Evolutionary conservation across 2,888 invertebrate species (phyloP).

Genomic region (Heliconius charithonia): DNA sequence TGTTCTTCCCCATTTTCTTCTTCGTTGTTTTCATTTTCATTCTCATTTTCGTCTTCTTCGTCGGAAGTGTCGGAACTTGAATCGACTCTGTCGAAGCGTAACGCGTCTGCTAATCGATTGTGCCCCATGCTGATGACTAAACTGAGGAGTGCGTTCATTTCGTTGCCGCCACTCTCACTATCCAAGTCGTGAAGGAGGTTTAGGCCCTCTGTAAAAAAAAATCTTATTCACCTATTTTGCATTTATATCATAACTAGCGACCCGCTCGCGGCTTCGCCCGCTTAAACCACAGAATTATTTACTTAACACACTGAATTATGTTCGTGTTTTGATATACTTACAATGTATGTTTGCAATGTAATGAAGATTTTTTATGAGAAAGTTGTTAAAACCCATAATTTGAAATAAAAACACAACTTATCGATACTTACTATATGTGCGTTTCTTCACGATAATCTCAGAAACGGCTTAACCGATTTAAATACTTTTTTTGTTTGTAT

Average conservation of each 20-base stretch:
- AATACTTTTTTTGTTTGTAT: too few species aligned
- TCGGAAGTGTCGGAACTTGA: slow-evolving; percentile 50
- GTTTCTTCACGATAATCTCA: too few species aligned
- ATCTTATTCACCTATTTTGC: background rate
- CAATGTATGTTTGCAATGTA: too few species aligned
- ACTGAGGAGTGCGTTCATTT: slow-evolving; percentile 79
- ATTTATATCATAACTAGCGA: slow-evolving; percentile 3
- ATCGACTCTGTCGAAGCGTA: slow-evolving; percentile 65
- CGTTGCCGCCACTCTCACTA: slow-evolving; percentile 68
- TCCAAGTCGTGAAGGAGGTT: slow-evolving; percentile 69
- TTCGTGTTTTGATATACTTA: too few species aligned
- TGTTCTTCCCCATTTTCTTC: slow-evolving; percentile 14
- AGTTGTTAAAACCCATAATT: too few species aligned
- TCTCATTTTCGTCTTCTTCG: slow-evolving; percentile 51
- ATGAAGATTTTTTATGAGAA: too few species aligned
- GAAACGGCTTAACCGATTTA: too few species aligned
- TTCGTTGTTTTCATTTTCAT: slow-evolving; percentile 13
- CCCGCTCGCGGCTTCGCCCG: too few species aligned
- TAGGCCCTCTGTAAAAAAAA: slow-evolving; percentile 59
- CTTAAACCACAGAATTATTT: too few species aligned
- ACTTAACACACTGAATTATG: too few species aligned
- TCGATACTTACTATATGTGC: too few species aligned
- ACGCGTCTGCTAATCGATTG: slow-evolving; percentile 72
- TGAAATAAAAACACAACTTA: too few species aligned
- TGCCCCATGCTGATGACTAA: slow-evolving; percentile 78